A percentile compares a stretch with the other conserved stretches of the same genome.
Conservation (phyloP, 2,797 vertebrate species). For the Adrianichthys oophorus region DNA sequence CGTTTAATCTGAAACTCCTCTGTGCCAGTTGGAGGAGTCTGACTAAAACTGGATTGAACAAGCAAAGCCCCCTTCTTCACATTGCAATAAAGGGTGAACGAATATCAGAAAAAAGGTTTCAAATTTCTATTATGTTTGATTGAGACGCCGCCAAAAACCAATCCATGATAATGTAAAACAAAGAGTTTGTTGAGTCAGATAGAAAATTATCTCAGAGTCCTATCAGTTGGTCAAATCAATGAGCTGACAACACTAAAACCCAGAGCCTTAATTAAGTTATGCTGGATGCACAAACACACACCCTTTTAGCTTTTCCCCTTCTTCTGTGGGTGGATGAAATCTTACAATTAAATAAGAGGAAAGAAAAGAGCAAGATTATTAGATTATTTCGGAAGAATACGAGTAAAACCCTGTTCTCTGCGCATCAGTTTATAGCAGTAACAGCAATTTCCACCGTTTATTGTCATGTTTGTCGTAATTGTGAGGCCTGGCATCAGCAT, state of each 20-base stretch:
- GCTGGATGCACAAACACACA: constrained; percentile 61
- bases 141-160: no score
- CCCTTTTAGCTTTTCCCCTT: constrained; percentile 57
- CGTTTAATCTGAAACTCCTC: no score
- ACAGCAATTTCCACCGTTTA: constrained; percentile 50
- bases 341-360: constrained; percentile 77
- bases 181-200: constrained; percentile 13
- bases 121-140: no score
- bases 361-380: constrained; percentile 72
- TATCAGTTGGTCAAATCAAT: constrained; percentile 44
- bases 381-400: constrained; percentile 62
- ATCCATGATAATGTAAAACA: background rate
- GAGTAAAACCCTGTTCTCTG: constrained; percentile 52
- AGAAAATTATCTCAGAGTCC: constrained; percentile 29
- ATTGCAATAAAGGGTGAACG: no score
- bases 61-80: no score
- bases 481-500: constrained; percentile 50
- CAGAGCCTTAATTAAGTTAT: constrained; percentile 65
- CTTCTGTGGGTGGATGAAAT: constrained; percentile 72
- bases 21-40: no score
- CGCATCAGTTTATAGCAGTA: constrained; percentile 27
- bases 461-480: constrained; percentile 48
- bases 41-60: no score
- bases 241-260: constrained; percentile 59
- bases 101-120: no score